Evolutionary conservation across 2,888 invertebrate species (phyloP).

Genomic region (Bugulina stolonifera): DNA sequence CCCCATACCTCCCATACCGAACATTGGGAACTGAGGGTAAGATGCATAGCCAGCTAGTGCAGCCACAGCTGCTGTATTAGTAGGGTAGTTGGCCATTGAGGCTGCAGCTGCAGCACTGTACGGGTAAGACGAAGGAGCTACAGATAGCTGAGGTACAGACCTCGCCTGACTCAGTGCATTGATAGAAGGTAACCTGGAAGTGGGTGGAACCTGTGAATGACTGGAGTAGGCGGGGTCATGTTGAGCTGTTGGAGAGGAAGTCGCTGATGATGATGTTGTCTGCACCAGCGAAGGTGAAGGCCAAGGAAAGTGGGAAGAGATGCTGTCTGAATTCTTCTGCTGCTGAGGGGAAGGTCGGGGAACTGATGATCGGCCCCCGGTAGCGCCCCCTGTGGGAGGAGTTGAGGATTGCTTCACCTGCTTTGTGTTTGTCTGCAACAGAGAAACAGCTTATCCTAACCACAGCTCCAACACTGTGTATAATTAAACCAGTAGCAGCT

Average conservation of each 20-base stretch:
- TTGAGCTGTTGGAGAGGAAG: background rate
- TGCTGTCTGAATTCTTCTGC: background rate
- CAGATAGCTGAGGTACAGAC: background rate
- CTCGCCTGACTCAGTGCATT: constrained; percentile 8
- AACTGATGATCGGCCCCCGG: background rate
- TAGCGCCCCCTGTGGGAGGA: background rate
- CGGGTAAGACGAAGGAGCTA: background rate
- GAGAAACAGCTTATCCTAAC: background rate
- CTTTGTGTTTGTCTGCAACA: constrained; percentile 4
- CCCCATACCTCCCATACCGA: background rate
- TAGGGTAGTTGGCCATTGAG: background rate
- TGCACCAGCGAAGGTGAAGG: background rate
- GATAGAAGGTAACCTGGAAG: background rate
- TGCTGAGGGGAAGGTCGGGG: background rate
- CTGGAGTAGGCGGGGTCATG: background rate
- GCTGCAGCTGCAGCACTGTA: background rate
- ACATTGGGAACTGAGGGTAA: constrained; percentile 25
- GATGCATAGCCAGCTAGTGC: background rate
- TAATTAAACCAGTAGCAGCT: too few relatives aligned
- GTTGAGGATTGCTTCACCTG: background rate
- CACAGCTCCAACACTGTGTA: too few relatives aligned
- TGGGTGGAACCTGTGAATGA: background rate
- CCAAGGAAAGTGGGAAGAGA: constrained; percentile 16
- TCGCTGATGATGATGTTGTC: background rate
- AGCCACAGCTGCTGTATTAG: background rate